phyloP scores from a whole-genome alignment of 2,888 invertebrate species.

The Apantesis nais region DNA sequence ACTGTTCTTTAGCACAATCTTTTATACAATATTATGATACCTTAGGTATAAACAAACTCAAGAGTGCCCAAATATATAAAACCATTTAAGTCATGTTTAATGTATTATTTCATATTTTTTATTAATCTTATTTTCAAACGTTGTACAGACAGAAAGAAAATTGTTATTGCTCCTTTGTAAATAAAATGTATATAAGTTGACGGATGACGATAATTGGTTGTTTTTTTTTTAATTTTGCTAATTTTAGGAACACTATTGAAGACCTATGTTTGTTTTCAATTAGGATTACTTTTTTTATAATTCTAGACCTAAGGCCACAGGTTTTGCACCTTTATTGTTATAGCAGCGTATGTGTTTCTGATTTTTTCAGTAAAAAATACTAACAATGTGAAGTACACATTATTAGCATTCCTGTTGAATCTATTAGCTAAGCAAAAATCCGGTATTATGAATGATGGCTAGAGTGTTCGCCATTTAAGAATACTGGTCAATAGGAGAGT shows the following conservation, averaged over 20 bases:
- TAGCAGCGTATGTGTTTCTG: too few species aligned
- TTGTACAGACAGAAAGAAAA: conserved; percentile 35
- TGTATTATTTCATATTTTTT: conserved; percentile 8
- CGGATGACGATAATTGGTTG: conserved; percentile 20
- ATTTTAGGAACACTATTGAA: background rate
- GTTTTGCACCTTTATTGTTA: too few species aligned
- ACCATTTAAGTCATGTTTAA: background rate
- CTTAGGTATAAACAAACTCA: background rate
- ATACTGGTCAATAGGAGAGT: too few species aligned
- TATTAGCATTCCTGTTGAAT: too few species aligned
- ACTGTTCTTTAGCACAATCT: background rate
- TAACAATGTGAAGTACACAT: too few species aligned
- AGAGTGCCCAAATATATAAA: background rate
- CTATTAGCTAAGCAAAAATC: too few species aligned
- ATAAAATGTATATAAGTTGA: conserved; percentile 39
- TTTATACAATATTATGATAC: background rate
- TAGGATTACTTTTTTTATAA: too few species aligned
- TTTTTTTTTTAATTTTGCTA: background rate
- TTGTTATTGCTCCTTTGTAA: conserved; percentile 36
- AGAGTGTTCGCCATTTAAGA: too few species aligned
- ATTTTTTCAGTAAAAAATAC: too few species aligned
- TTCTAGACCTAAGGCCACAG: too few species aligned
- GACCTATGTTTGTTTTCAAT: background rate
- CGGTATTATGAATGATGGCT: too few species aligned
- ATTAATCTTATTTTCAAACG: conserved; percentile 8